Base-by-base conservation (phyloP, 2,888 invertebrate genomes). In the Mesorhabditis belari region DNA sequence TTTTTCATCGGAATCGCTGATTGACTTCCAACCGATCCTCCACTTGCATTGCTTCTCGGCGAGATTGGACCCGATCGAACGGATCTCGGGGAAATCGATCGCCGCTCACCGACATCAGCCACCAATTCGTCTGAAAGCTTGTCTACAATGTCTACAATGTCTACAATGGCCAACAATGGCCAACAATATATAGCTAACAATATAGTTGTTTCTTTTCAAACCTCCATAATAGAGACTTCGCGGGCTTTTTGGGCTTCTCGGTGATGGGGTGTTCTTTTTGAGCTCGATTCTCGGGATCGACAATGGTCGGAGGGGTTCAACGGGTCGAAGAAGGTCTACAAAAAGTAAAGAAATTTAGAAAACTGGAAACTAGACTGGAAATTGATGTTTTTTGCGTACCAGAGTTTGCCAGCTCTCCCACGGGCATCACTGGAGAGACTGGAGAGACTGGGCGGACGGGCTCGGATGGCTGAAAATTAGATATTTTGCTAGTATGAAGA, bases 391-490 rank as follows among this genome's bases (percentile, higher is more conserved):
- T n/a, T 21, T 50, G 21, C 51, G 17, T 50, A 50, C n/a, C 51
- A 9, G 51, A 50, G 21, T 50, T 50, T 21, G 21, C 12, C 51
- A 50, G 55, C 12, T 53, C 66, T 12, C 65, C 69, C 1, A 71
- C 67, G 12, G 73, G 73, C n/a, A 62, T 62, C 17, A 77, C 65
- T 3, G 77, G 76, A 24, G 65, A 63, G 12, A 77, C 75, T 9
- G 77, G 77, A 17, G 74, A 63, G 26, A 72, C 77, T 9, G 77
- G 77, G 28, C 74, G 65, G 2, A 77, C 76, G 17, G 77, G 77
- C 23, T 77, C 77, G 21, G 70, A 63, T 5, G 77, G 77, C 77
- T 77, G 67, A 54, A 76, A 69, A 49, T 25, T n/a, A 24, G n/a
- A n/a, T n/a, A n/a, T n/a, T n/a, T n/a, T n/a, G n/a, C n/a, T n/a